A percentile compares a stretch with the other conserved stretches of the same genome.
phyloP scores from a whole-genome alignment of 37 sponge, comb jelly and placozoan genomes.

The Amphimedon queenslandica region DNA sequence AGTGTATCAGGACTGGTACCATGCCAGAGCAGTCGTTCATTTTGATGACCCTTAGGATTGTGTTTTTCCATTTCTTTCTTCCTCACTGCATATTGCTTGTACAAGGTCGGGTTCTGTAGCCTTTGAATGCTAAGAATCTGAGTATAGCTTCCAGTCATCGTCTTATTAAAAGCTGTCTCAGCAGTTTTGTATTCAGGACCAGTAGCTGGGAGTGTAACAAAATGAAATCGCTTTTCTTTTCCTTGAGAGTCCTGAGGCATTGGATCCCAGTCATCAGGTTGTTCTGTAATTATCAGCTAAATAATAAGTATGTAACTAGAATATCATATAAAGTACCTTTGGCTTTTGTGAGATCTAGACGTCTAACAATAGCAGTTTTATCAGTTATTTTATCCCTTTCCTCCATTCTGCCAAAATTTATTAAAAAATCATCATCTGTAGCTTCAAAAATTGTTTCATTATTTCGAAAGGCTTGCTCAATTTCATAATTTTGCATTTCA shows the following conservation, averaged over 20 bases:
- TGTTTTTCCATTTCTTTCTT: too few relatives aligned
- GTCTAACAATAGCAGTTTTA: neutral
- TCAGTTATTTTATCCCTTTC: conserved; percentile 9
- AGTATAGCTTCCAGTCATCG: too few relatives aligned
- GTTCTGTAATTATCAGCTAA: neutral
- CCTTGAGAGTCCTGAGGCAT: conserved; percentile 33
- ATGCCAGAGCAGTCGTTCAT: too few relatives aligned
- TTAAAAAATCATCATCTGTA: conserved; percentile 1
- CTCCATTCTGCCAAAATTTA: conserved; percentile 22
- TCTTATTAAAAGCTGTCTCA: too few relatives aligned
- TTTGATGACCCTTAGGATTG: too few relatives aligned
- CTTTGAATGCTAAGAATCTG: too few relatives aligned
- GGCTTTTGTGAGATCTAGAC: conserved; percentile 34
- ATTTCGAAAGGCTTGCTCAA: conserved; percentile 27
- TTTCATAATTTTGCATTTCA: conserved; percentile 10
- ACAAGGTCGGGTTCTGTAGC: too few relatives aligned
- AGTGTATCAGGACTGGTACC: too few relatives aligned
- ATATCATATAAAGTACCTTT: neutral
- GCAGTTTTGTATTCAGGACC: too few relatives aligned
- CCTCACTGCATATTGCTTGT: too few relatives aligned
- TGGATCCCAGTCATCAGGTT: conserved; percentile 14
- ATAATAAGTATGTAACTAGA: neutral
- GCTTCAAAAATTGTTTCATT: neutral
- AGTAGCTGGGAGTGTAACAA: too few relatives aligned
- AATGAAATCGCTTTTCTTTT: too few relatives aligned